Base-by-base conservation (phyloP, 2,888 invertebrate genomes). In the Polylopha cassiicola region DNA sequence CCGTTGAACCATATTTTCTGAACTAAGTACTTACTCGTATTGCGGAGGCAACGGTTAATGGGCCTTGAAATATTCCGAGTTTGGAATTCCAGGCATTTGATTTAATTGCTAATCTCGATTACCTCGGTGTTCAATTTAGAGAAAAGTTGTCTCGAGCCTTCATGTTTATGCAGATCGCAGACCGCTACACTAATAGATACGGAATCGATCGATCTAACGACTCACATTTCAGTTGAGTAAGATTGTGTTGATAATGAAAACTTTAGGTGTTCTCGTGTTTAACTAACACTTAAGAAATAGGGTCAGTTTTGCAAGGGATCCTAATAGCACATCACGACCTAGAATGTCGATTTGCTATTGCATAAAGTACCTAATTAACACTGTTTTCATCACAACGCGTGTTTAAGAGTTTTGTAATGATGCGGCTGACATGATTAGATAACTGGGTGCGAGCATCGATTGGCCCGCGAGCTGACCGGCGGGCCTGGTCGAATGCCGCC, bases 121-220 rank as follows among this genome's bases (percentile, higher is more conserved):
- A 65, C 79, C 78, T 78, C 74, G 78, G 50, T 51, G 51, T 67
- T 56, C 64, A 64, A 63, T 62, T 55, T 61, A 59, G 66, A 65
- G 63, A 71, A 73, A 72, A 62, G 71, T 70, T 63, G 67, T 57
- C 55, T 61, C 56, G 47, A 46, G 45, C 47, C 46, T 50, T 45
- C 53, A 21, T 18, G 47, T 41, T 57, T 59, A 58, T 63, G 53
- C 48, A 61, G 61, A 70, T 61, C 55, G 16, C 17, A n/a, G n/a
- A n/a, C n/a, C n/a, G n/a, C n/a, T n/a, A n/a, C n/a, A n/a, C n/a
- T n/a, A n/a, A n/a, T n/a, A n/a, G n/a, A n/a, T n/a, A n/a, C n/a
- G n/a, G n/a, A n/a, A n/a, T n/a, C n/a, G n/a, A n/a, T n/a, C n/a
- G n/a, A n/a, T n/a, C n/a, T n/a, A n/a, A n/a, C n/a, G n/a, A n/a